phyloP scores from a whole-genome alignment of 2,113 vertebrate genomes.

The Helogale parvula region DNA sequence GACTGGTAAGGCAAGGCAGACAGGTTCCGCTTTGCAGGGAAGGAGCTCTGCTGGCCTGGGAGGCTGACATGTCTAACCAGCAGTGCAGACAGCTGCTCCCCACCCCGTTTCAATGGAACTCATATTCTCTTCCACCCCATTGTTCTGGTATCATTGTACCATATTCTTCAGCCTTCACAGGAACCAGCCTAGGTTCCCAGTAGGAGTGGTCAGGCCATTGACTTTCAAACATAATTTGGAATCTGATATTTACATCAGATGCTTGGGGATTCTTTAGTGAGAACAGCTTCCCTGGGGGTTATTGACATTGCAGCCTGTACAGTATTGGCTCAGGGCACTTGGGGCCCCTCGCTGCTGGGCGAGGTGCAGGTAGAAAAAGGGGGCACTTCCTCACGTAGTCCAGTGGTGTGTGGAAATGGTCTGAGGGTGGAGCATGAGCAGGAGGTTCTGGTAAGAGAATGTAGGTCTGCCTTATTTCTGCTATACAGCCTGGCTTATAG shows the following conservation, averaged over 20 bases:
- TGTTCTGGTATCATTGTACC: neutral
- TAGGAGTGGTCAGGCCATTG: neutral
- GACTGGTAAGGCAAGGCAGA: conserved; percentile 19
- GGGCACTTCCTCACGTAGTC: neutral
- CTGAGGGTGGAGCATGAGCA: neutral
- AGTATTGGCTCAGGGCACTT: neutral
- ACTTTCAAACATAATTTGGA: conserved; percentile 1
- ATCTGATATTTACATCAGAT: conserved; percentile 13
- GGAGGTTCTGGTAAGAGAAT: neutral
- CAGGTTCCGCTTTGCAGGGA: conserved; percentile 9
- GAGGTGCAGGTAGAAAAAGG: neutral
- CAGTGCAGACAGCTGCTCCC: neutral
- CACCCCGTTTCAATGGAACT: neutral
- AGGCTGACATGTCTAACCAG: neutral
- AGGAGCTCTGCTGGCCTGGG: neutral
- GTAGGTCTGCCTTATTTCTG: neutral
- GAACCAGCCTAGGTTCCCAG: neutral
- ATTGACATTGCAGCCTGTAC: neutral
- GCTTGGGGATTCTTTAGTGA: neutral
- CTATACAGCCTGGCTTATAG: neutral
- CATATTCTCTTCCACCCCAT: neutral
- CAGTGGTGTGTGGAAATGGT: neutral
- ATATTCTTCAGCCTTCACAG: neutral
- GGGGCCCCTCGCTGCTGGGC: neutral
- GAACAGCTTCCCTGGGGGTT: neutral